phyloP scores from a whole-genome alignment of 2,888 invertebrate genomes.

The Pinctada fucata region DNA sequence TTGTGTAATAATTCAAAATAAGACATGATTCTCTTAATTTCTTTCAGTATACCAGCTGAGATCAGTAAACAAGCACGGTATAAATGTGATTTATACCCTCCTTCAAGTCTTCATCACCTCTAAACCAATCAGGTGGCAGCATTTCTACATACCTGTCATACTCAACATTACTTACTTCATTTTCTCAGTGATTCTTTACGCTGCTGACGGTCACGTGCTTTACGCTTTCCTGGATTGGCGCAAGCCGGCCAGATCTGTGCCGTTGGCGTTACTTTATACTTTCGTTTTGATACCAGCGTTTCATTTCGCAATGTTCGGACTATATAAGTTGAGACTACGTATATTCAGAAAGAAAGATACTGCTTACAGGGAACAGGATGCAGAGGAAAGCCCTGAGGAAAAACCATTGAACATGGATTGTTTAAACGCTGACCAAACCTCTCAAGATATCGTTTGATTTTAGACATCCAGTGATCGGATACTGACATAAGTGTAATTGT shows the following conservation, averaged over 20 bases:
- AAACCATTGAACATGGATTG: neutral
- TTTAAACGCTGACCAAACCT: no score
- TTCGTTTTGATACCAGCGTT: conserved; percentile 2
- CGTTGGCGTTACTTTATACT: conserved; percentile 3
- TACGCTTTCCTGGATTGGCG: conserved; percentile 16
- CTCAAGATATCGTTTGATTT: no score
- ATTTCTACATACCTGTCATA: conserved; percentile 18
- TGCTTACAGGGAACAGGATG: neutral
- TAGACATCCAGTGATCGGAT: no score
- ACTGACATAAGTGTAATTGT: no score
- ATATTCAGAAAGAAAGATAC: neutral
- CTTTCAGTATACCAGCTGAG: neutral
- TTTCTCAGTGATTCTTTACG: conserved; percentile 5
- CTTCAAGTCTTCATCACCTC: neutral
- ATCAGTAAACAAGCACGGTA: conserved; percentile 23
- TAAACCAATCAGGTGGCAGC: conserved; percentile 10
- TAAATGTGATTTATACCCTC: conserved; percentile 3
- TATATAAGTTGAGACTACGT: conserved; percentile 13
- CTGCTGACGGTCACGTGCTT: neutral
- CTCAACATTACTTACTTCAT: conserved; percentile 11
- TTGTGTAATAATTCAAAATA: no score
- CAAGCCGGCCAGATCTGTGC: conserved; percentile 10
- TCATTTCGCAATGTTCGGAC: conserved; percentile 2
- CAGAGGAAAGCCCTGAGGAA: neutral
- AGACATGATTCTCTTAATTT: neutral